Evolutionary conservation across 2,113 vertebrate species (phyloP).

Genomic region (Tretioscincus oriximinensis): DNA sequence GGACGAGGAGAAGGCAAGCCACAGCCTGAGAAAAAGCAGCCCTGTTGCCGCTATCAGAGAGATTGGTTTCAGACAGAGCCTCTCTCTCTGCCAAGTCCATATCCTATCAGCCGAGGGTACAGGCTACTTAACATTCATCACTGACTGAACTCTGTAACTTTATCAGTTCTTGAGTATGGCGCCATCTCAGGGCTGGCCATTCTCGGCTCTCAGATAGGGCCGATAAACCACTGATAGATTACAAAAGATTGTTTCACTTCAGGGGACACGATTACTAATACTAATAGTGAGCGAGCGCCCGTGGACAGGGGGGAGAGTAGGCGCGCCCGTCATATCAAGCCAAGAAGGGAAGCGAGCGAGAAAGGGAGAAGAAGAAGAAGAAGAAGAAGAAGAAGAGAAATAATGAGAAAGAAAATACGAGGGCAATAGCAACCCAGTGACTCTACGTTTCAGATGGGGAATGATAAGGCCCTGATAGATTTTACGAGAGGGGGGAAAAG

Average conservation of each 20-base stretch:
- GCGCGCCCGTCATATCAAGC: slow-evolving; percentile 46
- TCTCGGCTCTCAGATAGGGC: slow-evolving; percentile 88
- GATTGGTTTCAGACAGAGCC: slow-evolving; percentile 78
- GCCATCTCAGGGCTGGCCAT: slow-evolving; percentile 89
- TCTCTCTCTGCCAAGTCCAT: slow-evolving; percentile 82
- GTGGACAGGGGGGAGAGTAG: slow-evolving; percentile 14
- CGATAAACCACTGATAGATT: slow-evolving; percentile 92
- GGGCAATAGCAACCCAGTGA: slow-evolving; percentile 63
- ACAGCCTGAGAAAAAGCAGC: slow-evolving; percentile 74
- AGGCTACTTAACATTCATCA: slow-evolving; percentile 96
- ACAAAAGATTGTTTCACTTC: slow-evolving; percentile 93
- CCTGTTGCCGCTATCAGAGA: slow-evolving; percentile 66
- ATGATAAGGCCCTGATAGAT: slow-evolving; percentile 62
- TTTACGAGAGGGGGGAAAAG: slow-evolving; percentile 48
- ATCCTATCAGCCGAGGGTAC: slow-evolving; percentile 85
- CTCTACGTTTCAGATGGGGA: slow-evolving; percentile 62
- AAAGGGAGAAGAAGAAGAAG: slow-evolving; percentile 25
- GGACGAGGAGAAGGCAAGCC: slow-evolving; percentile 42
- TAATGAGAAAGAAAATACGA: slow-evolving; percentile 54
- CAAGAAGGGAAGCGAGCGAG: background rate
- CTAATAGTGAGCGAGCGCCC: slow-evolving; percentile 67
- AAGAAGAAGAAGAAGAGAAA: slow-evolving; percentile 45
- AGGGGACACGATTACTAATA: slow-evolving; percentile 80
- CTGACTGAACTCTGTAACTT: slow-evolving; percentile 92
- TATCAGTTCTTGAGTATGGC: slow-evolving; percentile 91